A percentile compares a stretch with the other conserved stretches of the same genome.
Conservation (phyloP, 2,113 vertebrate genomes). For the Myodes glareolus region DNA sequence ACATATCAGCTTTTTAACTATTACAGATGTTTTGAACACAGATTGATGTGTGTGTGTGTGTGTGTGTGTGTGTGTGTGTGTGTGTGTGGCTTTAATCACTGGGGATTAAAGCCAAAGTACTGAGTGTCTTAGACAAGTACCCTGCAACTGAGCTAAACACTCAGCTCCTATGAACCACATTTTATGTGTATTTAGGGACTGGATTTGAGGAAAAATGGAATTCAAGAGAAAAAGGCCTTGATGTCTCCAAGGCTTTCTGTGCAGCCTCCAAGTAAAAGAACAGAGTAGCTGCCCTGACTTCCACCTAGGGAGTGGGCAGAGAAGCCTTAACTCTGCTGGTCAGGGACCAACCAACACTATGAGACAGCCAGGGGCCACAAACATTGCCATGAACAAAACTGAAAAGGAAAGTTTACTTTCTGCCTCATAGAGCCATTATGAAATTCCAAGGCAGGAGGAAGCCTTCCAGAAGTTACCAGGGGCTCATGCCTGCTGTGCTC, state of each 20-base stretch:
- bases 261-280: neutral
- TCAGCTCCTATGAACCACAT: neutral
- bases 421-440: slow-evolving; percentile 32
- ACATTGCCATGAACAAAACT: neutral
- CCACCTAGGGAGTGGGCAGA: neutral
- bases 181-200: neutral
- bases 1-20: neutral
- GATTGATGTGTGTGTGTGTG: neutral
- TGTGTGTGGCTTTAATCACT: neutral
- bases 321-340: neutral
- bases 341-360: neutral
- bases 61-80: neutral
- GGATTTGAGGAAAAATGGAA: neutral
- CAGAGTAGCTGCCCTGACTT: neutral
- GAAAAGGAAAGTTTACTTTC: slow-evolving; percentile 37
- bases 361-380: neutral
- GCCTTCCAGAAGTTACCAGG: slow-evolving; percentile 35
- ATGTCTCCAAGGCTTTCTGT: neutral
- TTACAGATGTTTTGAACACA: neutral
- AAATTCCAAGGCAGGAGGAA: slow-evolving; percentile 39
- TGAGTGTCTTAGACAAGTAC: neutral
- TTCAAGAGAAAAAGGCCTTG: neutral
- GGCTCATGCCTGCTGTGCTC: neutral
- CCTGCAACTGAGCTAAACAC: neutral
- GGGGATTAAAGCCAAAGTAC: neutral